These are phyloP conservation scores for Iselma pallidipennis DNA, from an alignment of 2,888 invertebrate species.

Conservation along the genomic window DNA sequence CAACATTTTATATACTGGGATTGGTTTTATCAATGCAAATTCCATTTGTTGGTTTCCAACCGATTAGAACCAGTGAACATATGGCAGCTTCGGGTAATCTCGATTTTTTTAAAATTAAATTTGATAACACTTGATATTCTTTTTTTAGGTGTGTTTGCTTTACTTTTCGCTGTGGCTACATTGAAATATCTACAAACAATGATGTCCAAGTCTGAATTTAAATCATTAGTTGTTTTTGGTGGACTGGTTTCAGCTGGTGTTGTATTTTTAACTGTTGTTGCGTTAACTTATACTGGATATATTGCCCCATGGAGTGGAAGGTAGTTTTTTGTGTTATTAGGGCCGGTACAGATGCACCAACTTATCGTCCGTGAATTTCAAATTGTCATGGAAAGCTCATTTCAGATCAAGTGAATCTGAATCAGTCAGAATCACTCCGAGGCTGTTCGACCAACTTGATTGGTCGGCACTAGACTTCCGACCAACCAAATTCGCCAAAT, in stretches of 20 bases:
- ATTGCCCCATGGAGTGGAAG: constrained; percentile 95
- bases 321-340: too few relatives aligned
- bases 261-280: constrained; percentile 83
- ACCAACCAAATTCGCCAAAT: too few relatives aligned
- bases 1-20: constrained; percentile 96
- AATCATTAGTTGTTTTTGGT: constrained; percentile 80
- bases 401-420: too few relatives aligned
- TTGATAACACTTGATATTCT: constrained; percentile 3
- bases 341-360: too few relatives aligned
- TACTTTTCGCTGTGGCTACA: constrained; percentile 85
- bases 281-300: constrained; percentile 90
- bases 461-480: too few relatives aligned
- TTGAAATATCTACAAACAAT: constrained; percentile 87
- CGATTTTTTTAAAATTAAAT: constrained; percentile 18
- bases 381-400: too few relatives aligned
- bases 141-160: constrained; percentile 85
- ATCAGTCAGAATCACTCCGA: too few relatives aligned
- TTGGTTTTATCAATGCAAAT: constrained; percentile 97
- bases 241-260: constrained; percentile 74
- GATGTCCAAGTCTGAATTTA: constrained; percentile 87
- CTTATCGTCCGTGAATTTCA: too few relatives aligned
- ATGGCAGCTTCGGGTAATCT: constrained; percentile 97
- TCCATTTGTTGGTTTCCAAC: constrained; percentile 96
- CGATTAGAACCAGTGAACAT: constrained; percentile 97
- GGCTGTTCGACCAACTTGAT: too few relatives aligned